Percentiles rank a stretch among this genome's conserved stretches.
These are phyloP conservation scores for Tricholauxania praeusta DNA, from an alignment of 2,888 invertebrate species.

Conservation along the genomic window DNA sequence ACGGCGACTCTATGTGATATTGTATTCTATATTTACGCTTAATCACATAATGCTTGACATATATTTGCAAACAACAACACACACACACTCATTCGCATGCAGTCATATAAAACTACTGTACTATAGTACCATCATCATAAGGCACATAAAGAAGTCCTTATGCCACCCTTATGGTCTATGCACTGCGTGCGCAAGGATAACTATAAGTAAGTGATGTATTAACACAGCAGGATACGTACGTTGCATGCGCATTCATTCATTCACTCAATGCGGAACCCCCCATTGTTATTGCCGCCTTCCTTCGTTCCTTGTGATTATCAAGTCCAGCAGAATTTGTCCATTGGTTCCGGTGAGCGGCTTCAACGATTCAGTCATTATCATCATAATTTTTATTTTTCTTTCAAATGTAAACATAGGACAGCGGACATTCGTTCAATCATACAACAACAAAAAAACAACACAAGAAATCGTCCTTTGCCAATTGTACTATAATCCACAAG, in stretches of 20 bases:
- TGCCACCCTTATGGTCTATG: background rate
- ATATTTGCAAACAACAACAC: constrained; percentile 11
- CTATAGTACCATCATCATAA: background rate
- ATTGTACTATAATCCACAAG: constrained; percentile 29
- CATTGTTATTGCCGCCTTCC: background rate
- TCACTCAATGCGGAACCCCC: constrained; percentile 22
- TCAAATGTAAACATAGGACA: constrained; percentile 8
- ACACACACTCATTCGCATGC: background rate
- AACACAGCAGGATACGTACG: constrained; percentile 46
- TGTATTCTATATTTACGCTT: background rate
- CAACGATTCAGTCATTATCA: constrained; percentile 23
- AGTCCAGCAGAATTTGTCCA: constrained; percentile 16
- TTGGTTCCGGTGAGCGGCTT: constrained; percentile 32
- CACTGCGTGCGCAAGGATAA: constrained; percentile 26
- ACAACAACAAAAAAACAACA: background rate
- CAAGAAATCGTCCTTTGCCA: background rate
- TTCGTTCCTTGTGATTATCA: background rate
- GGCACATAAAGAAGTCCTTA: constrained; percentile 22
- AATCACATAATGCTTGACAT: constrained; percentile 35
- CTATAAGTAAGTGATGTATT: constrained; percentile 49
- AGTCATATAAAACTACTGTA: background rate
- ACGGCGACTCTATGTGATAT: too few relatives aligned
- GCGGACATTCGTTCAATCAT: background rate
- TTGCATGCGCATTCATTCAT: background rate
- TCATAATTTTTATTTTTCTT: constrained; percentile 28